Conservation (phyloP, 2,113 vertebrate genomes). For the Atractosteus spatula region DNA sequence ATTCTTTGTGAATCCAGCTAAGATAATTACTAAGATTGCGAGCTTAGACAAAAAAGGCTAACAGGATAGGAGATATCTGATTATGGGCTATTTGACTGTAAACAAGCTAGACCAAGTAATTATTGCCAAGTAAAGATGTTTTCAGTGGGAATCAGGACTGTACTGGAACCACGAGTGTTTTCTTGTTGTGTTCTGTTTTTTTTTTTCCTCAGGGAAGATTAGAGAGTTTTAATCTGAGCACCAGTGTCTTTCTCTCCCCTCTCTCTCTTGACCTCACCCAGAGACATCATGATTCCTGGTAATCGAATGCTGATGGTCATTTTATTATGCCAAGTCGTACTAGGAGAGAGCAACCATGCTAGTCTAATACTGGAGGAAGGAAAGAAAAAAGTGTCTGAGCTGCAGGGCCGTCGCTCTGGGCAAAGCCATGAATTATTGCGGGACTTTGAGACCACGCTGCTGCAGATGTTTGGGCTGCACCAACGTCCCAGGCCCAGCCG, state of each 20-base stretch:
- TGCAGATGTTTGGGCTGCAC: conserved; percentile 98
- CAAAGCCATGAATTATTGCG: conserved; percentile 96
- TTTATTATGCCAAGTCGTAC: conserved; percentile 99
- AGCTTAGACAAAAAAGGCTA: conserved; percentile 57
- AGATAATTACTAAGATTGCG: conserved; percentile 59
- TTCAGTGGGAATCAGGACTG: conserved; percentile 18
- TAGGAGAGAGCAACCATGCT: conserved; percentile 95
- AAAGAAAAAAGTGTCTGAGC: conserved; percentile 90
- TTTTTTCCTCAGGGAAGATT: conserved; percentile 40
- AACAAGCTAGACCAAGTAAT: conserved; percentile 65
- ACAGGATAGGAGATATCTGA: conserved; percentile 72
- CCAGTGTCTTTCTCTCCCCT: conserved; percentile 24
- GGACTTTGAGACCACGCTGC: conserved; percentile 96
- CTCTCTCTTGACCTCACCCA: conserved; percentile 55
- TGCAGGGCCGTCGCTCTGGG: conserved; percentile 81
- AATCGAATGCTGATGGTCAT: conserved; percentile 99
- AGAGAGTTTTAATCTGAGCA: conserved; percentile 7
- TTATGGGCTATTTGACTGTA: conserved; percentile 67
- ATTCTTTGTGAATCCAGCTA: conserved; percentile 61
- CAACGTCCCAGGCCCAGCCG: conserved; percentile 87
- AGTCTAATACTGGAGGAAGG: conserved; percentile 96
- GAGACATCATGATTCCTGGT: conserved; percentile 99
- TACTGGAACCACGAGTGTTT: conserved; percentile 20
- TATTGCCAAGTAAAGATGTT: conserved; percentile 51
- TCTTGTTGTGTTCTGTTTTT: conserved; percentile 46